Base-by-base conservation (phyloP, 2,888 invertebrate species). In the Cephus nigrinus region DNA sequence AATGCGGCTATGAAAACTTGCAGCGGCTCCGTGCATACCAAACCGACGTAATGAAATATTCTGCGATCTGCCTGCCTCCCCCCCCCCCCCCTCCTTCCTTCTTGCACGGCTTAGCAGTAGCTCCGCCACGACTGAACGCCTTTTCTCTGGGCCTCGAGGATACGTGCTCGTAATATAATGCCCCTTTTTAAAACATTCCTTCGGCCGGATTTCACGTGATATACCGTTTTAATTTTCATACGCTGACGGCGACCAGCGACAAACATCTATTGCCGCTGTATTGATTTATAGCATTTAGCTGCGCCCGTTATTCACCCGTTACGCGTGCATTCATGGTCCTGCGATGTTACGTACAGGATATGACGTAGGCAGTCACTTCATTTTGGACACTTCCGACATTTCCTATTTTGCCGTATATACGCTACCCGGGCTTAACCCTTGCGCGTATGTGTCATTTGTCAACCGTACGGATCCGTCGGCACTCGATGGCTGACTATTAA, bases 171-270 rank as follows among this genome's bases (percentile, higher is more conserved):
- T 76, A 81, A 82, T 80, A 82, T 87, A 87, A 86, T 86, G 84
- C 83, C 84, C 85, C 84, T 88, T 40, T 40, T 88, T 85, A 86
- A 86, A 86, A 81, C 82, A 84, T 81, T 80, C 80, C 83, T 81
- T 32, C 30, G 84, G 84, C 82, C 82, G 81, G 84, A 84, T 85
- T 85, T 82, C 75, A 76, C 83, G 84, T 89, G 89, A 89, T 89
- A 88, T 87, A 89, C 87, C 84, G 88, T 87, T 89, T 89, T 88
- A 89, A 89, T 89, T 89, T 89, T 89, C 88, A 87, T 88, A 88
- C 85, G 82, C 82, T 80, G 83, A 82, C 84, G 84, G 82, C 82
- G 81, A 82, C 83, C 80, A 78, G 78, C 78, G 78, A 79, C 79
- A 83, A 87, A 86, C 82, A 85, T 86, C 86, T 86, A 86, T 87